Conservation (phyloP, 2,113 vertebrate genomes). For the Rhinolophus sinicus region DNA sequence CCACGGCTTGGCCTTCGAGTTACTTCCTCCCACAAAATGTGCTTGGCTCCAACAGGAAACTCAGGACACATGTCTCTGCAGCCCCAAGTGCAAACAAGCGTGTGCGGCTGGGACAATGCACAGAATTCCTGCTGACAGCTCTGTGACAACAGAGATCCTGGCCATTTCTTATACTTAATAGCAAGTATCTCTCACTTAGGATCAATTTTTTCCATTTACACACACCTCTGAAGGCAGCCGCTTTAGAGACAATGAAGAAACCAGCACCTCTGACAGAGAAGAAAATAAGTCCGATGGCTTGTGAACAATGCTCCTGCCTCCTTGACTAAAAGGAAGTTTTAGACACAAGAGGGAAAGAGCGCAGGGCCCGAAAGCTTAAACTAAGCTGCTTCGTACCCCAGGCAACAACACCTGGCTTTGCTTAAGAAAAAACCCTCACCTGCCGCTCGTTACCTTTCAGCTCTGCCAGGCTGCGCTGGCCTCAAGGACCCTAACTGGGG, state of each 20-base stretch:
- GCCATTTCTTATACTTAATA: neutral
- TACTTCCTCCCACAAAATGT: neutral
- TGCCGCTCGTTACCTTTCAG: neutral
- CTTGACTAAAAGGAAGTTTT: neutral
- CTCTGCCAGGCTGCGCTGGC: neutral
- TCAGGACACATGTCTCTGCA: neutral
- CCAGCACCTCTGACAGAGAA: neutral
- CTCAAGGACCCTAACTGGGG: neutral
- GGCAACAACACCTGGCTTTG: neutral
- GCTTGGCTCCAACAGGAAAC: neutral
- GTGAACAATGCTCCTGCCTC: neutral
- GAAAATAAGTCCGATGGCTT: no score
- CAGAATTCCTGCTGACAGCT: fast-evolving
- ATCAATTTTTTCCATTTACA: neutral
- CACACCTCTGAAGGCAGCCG: neutral
- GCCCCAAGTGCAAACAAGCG: neutral
- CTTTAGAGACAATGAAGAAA: neutral
- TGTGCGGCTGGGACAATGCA: fast-evolving
- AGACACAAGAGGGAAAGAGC: neutral
- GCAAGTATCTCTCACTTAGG: neutral
- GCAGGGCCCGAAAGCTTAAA: neutral
- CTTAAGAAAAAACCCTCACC: neutral
- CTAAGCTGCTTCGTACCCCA: neutral
- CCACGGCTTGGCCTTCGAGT: neutral
- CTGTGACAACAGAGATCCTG: fast-evolving